Percentiles rank a stretch among this genome's conserved stretches.
Conservation (phyloP, 2,888 invertebrate species). For the Bimastos eiseni region DNA sequence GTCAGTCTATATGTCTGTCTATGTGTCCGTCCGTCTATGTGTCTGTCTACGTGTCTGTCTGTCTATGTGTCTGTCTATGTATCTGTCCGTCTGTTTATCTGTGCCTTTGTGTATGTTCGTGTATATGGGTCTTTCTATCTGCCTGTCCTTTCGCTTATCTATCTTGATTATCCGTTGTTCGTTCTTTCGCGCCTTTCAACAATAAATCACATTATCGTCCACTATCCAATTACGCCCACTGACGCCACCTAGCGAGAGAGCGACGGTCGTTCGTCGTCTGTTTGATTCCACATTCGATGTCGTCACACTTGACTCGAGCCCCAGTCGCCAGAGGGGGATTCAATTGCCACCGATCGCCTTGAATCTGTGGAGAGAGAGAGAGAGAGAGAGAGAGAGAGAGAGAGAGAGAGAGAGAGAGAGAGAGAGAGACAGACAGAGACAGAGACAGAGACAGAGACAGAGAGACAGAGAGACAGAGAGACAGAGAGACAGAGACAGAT, state of each 20-base stretch:
- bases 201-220: not conserved
- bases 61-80: not conserved
- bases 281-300: constrained; percentile 7
- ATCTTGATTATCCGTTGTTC: not conserved
- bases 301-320: not conserved
- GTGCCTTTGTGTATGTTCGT: not conserved
- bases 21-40: not conserved
- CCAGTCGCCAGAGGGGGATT: not conserved
- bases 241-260: not conserved
- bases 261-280: not conserved
- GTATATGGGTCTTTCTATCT: constrained; percentile 1
- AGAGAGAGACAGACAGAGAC: too few species aligned
- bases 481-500: too few species aligned
- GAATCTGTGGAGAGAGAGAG: not conserved
- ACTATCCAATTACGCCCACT: not conserved
- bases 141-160: not conserved
- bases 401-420: too few species aligned
- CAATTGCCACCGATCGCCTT: not conserved
- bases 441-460: too few species aligned
- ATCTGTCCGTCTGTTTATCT: not conserved
- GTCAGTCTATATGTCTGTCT: not conserved
- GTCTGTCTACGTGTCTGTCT: not conserved
- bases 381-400: too few species aligned
- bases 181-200: not conserved
- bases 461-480: too few species aligned